These are phyloP conservation scores for Erebia ligea DNA, from an alignment of 2,888 invertebrate genomes.

Conservation along the genomic window DNA sequence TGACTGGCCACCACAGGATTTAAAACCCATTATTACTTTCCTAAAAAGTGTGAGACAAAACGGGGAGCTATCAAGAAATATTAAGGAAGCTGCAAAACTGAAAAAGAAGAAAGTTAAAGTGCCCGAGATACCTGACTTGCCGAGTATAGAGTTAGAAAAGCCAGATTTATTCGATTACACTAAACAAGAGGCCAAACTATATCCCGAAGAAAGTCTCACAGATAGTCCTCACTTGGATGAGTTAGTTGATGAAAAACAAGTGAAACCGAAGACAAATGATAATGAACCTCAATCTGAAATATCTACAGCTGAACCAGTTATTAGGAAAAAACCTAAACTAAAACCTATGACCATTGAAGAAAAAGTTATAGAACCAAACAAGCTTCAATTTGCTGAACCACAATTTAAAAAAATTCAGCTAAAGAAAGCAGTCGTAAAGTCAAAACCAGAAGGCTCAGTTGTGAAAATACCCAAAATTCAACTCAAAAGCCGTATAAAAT, in stretches of 20 bases:
- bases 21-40: constrained; percentile 77
- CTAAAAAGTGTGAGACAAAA: constrained; percentile 83
- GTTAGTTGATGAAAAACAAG: neutral
- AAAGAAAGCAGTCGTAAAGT: constrained; percentile 82
- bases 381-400: constrained; percentile 85
- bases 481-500: constrained; percentile 87
- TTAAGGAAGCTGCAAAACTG: constrained; percentile 86
- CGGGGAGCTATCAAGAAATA: constrained; percentile 87
- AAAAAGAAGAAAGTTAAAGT: constrained; percentile 83
- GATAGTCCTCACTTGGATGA: constrained; percentile 14
- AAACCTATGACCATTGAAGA: constrained; percentile 85
- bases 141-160: constrained; percentile 79
- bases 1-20: constrained; percentile 85
- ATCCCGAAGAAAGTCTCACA: constrained; percentile 26
- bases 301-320: neutral
- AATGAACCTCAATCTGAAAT: neutral
- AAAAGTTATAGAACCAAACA: constrained; percentile 84
- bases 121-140: constrained; percentile 76
- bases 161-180: constrained; percentile 58
- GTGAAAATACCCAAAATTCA: constrained; percentile 86
- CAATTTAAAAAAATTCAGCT: constrained; percentile 88
- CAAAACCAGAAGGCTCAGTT: constrained; percentile 70
- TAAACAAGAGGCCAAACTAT: constrained; percentile 50
- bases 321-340: constrained; percentile 56
- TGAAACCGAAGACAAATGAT: neutral